Evolutionary conservation across 2,797 vertebrate genomes (phyloP).

Genomic region (Anomalospiza imberbis): DNA sequence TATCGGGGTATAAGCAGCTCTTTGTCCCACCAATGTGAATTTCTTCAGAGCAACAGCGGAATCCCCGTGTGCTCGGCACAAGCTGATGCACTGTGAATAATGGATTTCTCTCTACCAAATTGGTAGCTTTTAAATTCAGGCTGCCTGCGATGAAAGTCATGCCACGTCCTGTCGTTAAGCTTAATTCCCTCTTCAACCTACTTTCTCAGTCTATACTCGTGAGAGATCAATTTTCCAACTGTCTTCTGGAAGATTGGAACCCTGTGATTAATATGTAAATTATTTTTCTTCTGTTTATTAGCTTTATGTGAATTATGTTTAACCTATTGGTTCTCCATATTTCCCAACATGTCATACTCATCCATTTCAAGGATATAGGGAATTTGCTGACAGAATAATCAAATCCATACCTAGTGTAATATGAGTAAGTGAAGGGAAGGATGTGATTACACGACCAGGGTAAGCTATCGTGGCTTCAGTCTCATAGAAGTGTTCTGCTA

Average conservation of each 20-base stretch:
- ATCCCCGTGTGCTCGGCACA: neutral
- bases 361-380: conserved; percentile 7
- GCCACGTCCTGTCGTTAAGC: neutral
- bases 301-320: conserved; percentile 48
- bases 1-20: neutral
- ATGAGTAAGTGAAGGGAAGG: conserved; percentile 12
- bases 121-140: neutral
- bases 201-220: neutral
- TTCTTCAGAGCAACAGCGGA: neutral
- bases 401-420: conserved; percentile 8
- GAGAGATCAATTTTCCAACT: conserved; percentile 20
- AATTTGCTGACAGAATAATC: conserved; percentile 39
- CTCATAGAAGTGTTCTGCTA: neutral
- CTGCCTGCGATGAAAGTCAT: neutral
- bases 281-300: conserved; percentile 37
- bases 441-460: neutral
- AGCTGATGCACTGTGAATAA: conserved; percentile 3
- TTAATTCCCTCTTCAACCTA: neutral
- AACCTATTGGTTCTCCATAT: conserved; percentile 14
- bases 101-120: conserved; percentile 12
- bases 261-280: conserved; percentile 56
- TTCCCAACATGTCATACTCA: conserved; percentile 28
- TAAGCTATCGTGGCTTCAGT: neutral
- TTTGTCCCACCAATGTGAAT: neutral
- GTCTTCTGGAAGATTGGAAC: conserved; percentile 26